Evolutionary conservation across 2,797 vertebrate genomes (phyloP).

Genomic region (Phalloptychus januarius): DNA sequence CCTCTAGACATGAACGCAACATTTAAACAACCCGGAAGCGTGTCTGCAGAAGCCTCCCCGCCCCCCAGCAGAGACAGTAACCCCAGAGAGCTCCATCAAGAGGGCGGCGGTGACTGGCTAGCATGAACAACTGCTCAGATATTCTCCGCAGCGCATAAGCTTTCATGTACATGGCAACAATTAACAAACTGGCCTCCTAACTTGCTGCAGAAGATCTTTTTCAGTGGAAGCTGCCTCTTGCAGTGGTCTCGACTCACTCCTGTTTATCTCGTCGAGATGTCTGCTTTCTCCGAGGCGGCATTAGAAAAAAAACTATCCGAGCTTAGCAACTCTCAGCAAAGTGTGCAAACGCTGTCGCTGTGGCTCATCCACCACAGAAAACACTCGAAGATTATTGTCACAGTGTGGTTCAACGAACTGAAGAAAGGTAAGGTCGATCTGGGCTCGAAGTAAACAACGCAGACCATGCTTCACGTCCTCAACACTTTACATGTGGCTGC

Average conservation of each 20-base stretch:
- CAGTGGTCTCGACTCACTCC: slow-evolving; percentile 9
- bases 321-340: slow-evolving; percentile 88
- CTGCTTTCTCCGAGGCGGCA: slow-evolving; percentile 85
- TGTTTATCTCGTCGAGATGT: slow-evolving; percentile 76
- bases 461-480: background rate
- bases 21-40: slow-evolving; percentile 43
- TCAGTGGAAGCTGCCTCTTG: slow-evolving; percentile 46
- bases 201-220: slow-evolving; percentile 4
- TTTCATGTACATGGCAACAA: slow-evolving; percentile 25
- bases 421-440: slow-evolving; percentile 77
- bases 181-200: background rate
- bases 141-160: background rate
- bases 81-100: background rate
- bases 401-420: slow-evolving; percentile 84
- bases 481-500: background rate
- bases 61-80: background rate
- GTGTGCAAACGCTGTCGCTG: slow-evolving; percentile 85
- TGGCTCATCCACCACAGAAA: slow-evolving; percentile 88
- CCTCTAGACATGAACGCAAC: slow-evolving; percentile 34
- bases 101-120: slow-evolving; percentile 11
- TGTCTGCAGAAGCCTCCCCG: background rate
- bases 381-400: slow-evolving; percentile 85
- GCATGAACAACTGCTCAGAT: background rate
- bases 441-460: background rate
- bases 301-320: slow-evolving; percentile 86